A percentile compares a stretch with the other conserved stretches of the same genome.
These are phyloP conservation scores for Morinoia aosen DNA, from an alignment of 2,888 invertebrate genomes.

Conservation along the genomic window DNA sequence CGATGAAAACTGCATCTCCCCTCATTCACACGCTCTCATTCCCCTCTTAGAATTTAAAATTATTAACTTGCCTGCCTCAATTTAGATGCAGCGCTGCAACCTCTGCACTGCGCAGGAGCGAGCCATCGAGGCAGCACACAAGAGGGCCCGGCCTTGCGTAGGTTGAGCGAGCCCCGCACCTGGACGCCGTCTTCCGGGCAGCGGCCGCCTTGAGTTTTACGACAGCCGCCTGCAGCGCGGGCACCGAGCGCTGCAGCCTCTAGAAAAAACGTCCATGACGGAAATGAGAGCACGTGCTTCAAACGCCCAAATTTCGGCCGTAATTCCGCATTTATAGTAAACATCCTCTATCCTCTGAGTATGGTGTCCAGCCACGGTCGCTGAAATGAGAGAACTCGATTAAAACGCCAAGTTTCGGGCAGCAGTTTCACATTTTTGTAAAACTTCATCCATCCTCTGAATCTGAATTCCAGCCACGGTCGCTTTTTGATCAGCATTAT, in stretches of 20 bases:
- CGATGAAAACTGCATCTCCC: too few relatives aligned
- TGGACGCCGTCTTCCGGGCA: background rate
- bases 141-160: background rate
- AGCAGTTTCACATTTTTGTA: background rate
- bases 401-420: background rate
- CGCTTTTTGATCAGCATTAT: background rate
- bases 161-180: background rate
- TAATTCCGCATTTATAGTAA: background rate
- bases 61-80: too few relatives aligned
- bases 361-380: background rate
- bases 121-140: background rate
- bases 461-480: background rate
- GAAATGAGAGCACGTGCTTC: constrained; percentile 1
- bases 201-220: background rate
- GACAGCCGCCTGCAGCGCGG: background rate
- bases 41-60: too few relatives aligned
- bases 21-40: too few relatives aligned
- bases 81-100: too few relatives aligned
- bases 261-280: background rate
- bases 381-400: background rate
- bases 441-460: too few relatives aligned
- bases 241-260: background rate
- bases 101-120: background rate
- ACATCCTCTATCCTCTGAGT: background rate
- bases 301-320: background rate